Conservation (phyloP, 2,797 vertebrate species). For the Rousettus madagascariensis region DNA sequence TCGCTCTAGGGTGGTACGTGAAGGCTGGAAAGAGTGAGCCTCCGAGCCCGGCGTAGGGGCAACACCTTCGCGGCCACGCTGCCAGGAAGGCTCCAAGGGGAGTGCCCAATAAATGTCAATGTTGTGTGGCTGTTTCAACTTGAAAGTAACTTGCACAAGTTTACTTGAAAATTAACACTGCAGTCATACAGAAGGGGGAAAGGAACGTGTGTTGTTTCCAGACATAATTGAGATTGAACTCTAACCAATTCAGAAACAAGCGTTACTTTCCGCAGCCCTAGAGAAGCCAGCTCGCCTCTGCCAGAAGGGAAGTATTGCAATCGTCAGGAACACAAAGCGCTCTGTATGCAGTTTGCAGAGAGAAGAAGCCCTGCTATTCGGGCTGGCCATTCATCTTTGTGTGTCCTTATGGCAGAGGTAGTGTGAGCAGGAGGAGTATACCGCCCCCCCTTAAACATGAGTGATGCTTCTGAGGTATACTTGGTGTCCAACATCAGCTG, state of each 20-base stretch:
- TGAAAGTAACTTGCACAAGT: constrained; percentile 55
- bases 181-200: constrained; percentile 67
- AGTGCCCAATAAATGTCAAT: constrained; percentile 62
- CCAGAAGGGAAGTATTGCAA: constrained; percentile 65
- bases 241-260: constrained; percentile 75
- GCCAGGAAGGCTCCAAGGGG: constrained; percentile 53
- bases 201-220: constrained; percentile 71
- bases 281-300: constrained; percentile 55
- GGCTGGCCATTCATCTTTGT: constrained; percentile 69
- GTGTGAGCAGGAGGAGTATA: background rate
- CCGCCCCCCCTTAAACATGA: background rate
- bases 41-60: background rate
- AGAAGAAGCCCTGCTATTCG: constrained; percentile 9
- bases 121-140: constrained; percentile 64
- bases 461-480: background rate
- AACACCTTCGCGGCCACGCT: background rate
- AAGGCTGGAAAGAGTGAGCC: constrained; percentile 61
- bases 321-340: constrained; percentile 50
- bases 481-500: background rate
- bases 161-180: constrained; percentile 70
- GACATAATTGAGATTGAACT: constrained; percentile 79
- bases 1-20: background rate
- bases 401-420: background rate
- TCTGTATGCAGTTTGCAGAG: constrained; percentile 58
- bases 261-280: constrained; percentile 54